Percentiles rank a stretch among this genome's conserved stretches.
Conservation (phyloP, 2,888 invertebrate species). For the Melieria picta region DNA sequence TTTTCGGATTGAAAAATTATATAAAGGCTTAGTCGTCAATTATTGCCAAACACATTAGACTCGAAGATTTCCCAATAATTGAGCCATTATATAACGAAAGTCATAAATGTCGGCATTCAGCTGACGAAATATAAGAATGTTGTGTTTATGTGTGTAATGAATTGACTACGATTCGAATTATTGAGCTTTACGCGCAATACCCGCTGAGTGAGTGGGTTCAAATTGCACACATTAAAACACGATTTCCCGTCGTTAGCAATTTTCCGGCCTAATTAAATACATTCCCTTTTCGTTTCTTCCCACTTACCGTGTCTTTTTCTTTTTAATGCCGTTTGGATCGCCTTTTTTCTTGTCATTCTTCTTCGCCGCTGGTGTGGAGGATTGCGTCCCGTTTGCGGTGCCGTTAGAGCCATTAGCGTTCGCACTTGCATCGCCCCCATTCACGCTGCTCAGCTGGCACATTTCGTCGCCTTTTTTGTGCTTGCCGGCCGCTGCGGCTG, state of each 20-base stretch:
- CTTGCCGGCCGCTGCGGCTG: slow-evolving; percentile 35
- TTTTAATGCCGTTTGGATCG: slow-evolving; percentile 88
- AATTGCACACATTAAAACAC: slow-evolving; percentile 48
- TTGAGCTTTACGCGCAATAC: background rate
- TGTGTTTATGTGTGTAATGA: too few species aligned
- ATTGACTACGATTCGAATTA: too few species aligned
- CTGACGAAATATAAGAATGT: too few species aligned
- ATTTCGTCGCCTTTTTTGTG: slow-evolving; percentile 53
- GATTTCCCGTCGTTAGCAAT: slow-evolving; percentile 56
- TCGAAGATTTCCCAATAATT: too few species aligned
- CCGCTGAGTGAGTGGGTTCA: slow-evolving; percentile 14
- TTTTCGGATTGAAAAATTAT: too few species aligned
- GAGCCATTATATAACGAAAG: too few species aligned
- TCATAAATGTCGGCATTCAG: too few species aligned
- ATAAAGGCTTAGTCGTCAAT: too few species aligned
- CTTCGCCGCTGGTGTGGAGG: slow-evolving; percentile 63
- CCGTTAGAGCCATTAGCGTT: slow-evolving; percentile 37
- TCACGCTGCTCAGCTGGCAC: slow-evolving; percentile 49
- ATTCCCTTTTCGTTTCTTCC: background rate
- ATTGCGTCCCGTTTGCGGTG: slow-evolving; percentile 22
- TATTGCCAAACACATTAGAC: too few species aligned
- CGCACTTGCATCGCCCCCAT: slow-evolving; percentile 26
- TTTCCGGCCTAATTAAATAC: background rate
- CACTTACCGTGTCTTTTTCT: slow-evolving; percentile 88
- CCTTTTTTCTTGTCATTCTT: slow-evolving; percentile 84